Percentiles rank a stretch among this genome's conserved stretches.
These are phyloP conservation scores for Amiota minor DNA, from an alignment of 2,888 invertebrate genomes.

Conservation along the genomic window DNA sequence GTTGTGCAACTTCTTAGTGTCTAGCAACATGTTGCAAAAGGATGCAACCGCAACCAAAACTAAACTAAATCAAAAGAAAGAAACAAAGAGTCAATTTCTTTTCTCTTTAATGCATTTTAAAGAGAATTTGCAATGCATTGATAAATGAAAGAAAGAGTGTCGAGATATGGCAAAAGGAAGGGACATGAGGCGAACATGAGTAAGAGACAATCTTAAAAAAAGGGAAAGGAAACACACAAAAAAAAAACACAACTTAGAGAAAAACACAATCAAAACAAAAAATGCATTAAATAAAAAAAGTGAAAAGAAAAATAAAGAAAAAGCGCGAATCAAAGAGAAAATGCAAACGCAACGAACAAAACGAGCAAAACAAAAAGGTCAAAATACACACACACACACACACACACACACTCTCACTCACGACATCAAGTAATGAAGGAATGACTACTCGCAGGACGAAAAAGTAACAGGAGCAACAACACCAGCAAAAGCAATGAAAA, in stretches of 20 bases:
- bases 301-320: neutral
- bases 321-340: neutral
- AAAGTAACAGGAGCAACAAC: conserved; percentile 32
- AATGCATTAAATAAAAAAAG: no score
- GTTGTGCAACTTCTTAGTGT: conserved; percentile 3
- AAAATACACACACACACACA: conserved; percentile 41
- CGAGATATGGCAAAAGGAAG: neutral
- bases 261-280: neutral
- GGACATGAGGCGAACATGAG: neutral
- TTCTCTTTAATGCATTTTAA: neutral
- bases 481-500: conserved; percentile 34
- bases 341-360: conserved; percentile 62
- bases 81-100: neutral
- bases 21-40: conserved; percentile 62
- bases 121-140: no score
- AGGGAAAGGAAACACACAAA: no score
- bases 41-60: conserved; percentile 38
- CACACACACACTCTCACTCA: conserved; percentile 33
- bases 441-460: conserved; percentile 1
- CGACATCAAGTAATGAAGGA: neutral
- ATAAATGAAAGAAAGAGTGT: neutral
- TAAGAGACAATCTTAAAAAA: neutral
- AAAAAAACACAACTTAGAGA: neutral
- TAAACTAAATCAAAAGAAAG: neutral
- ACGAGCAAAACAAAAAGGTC: conserved; percentile 65